Evolutionary conservation across 2,797 vertebrate genomes (phyloP), one percentile per base, ranked within the genome.

Genomic region (Epinephelus malabaricus): DNA sequence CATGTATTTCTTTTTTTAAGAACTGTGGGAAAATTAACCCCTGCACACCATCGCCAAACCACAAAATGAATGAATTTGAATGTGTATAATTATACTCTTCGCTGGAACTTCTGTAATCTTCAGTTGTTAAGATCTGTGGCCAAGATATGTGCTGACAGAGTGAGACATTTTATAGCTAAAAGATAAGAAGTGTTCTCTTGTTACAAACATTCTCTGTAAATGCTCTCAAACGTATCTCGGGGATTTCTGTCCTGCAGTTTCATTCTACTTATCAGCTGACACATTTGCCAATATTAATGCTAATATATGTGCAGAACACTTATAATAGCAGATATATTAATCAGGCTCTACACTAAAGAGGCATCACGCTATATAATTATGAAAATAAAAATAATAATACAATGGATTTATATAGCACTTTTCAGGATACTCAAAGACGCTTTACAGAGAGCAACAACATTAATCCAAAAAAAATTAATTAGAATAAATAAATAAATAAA

Each of bases 241-340:
- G 15, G n/a, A 69, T 63, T 50, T 69, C 60, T 51, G 17, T 12
- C 18, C 63, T 45, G 46, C 53, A 53, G 11, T 30, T 27, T 50
- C 18, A 67, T 30, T 12, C 17, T 56, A 51, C 18, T 58, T 47
- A 17, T 54, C 15, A 9, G 25, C 14, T 74, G n/a, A 45, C 11
- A 30, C 18, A 30, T 66, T 62, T 1, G 0, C 27, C 14, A 18
- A 54, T 53, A 8, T 21, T n/a, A 69, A 18, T 60, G 14, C n/a
- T 40, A 50, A 66, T 23, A 63, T 15, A 61, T 10, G n/a, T 45
- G 17, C 19, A 19, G 49, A 30, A 30, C 5, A 18, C 14, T 59
- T 2, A 40, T 21, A 43, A n/a, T 18, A 46, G 14, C 56, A 45
- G 5, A 59, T 51, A 23, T 3, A 17, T 54, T 21, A 70, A 13